Conservation (phyloP, 2,797 vertebrate species). For the Sylvilagus floridanus region DNA sequence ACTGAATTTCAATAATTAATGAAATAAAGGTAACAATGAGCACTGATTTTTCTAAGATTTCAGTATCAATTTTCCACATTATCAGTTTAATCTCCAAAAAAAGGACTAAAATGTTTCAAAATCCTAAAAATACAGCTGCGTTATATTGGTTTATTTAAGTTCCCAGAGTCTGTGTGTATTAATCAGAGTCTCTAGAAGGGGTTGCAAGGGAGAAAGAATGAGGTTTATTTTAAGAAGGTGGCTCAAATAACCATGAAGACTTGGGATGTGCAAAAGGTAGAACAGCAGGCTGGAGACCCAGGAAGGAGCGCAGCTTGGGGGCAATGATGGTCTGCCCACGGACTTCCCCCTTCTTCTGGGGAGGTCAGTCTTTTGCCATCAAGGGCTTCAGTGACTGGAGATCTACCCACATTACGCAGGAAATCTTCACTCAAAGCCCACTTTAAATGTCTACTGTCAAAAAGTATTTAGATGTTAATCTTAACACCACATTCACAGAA, state of each 20-base stretch:
- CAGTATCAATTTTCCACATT: background rate
- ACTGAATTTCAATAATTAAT: background rate
- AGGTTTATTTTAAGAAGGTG: background rate
- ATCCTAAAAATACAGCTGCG: background rate
- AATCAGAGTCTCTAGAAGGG: background rate
- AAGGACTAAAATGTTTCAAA: background rate
- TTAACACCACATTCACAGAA: background rate
- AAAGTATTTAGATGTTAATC: background rate
- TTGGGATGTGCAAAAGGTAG: background rate
- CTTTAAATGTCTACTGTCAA: background rate
- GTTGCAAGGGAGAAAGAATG: background rate
- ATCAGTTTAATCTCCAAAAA: background rate
- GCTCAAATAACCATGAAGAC: background rate
- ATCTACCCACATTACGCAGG: background rate
- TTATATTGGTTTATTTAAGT: background rate
- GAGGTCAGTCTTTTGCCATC: background rate
- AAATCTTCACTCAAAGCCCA: background rate
- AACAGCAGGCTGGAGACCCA: background rate
- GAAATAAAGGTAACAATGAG: background rate
- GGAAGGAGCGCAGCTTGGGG: background rate
- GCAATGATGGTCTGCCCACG: background rate
- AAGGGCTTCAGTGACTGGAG: background rate
- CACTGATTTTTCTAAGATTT: background rate
- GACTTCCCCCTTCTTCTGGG: background rate
- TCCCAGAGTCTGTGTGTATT: background rate